A percentile compares a stretch with the other conserved stretches of the same genome.
Conservation (phyloP, 2,797 vertebrate species). For the Brachyalestes nurse region DNA sequence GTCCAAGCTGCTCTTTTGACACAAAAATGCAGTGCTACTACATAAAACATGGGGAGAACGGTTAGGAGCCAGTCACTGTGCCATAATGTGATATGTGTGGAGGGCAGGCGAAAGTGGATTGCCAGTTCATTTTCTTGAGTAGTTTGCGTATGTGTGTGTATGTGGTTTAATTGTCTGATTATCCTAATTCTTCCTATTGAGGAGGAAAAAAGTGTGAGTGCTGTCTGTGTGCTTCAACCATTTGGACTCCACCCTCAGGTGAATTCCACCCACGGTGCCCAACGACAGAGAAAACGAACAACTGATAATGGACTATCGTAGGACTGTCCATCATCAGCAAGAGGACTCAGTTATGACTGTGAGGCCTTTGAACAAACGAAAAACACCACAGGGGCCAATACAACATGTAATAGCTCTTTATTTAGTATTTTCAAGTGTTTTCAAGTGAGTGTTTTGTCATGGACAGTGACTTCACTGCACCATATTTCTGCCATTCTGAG, state of each 20-base stretch:
- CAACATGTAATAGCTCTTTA: background rate
- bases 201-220: background rate
- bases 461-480: background rate
- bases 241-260: conserved; percentile 25
- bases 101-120: background rate
- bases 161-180: background rate
- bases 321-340: conserved; percentile 17
- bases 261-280: conserved; percentile 6
- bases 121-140: background rate
- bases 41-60: background rate
- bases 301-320: background rate
- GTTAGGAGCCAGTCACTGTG: background rate
- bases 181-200: background rate
- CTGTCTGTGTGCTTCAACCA: conserved; percentile 2
- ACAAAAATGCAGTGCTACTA: conserved; percentile 15
- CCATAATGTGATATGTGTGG: background rate
- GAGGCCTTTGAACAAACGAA: conserved; percentile 20
- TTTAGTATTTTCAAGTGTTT: conserved; percentile 10
- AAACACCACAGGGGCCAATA: background rate
- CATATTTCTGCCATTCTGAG: background rate
- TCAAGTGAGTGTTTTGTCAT: background rate
- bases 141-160: background rate
- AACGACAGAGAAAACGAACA: conserved; percentile 12
- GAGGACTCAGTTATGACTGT: background rate
- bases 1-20: background rate